phyloP scores from a whole-genome alignment of 2,797 vertebrate species.

The Tiaroga cobitis region DNA sequence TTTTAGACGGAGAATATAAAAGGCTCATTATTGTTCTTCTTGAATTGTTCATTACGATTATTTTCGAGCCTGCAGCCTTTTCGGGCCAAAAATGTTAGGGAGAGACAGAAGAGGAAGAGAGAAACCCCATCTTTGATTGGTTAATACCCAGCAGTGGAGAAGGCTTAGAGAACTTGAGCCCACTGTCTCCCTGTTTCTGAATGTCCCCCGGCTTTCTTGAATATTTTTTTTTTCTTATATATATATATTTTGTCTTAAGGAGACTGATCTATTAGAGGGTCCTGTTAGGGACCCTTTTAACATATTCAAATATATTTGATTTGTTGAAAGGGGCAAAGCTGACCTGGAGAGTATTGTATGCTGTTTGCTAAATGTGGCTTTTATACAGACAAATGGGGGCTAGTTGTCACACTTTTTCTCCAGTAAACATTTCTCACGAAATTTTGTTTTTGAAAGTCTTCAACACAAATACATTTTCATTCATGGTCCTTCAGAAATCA shows the following conservation, averaged over 20 bases:
- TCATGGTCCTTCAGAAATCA: background rate
- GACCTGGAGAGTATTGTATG: constrained; percentile 22
- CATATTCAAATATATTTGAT: constrained; percentile 61
- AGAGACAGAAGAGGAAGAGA: constrained; percentile 39
- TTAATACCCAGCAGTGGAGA: constrained; percentile 57
- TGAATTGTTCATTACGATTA: constrained; percentile 72
- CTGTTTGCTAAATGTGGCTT: background rate
- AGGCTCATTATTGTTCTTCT: constrained; percentile 72
- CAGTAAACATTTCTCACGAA: background rate
- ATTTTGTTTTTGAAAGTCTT: background rate
- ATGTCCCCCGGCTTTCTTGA: constrained; percentile 54
- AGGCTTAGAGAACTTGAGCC: constrained; percentile 48
- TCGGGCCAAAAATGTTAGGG: constrained; percentile 57
- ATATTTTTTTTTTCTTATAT: constrained; percentile 7
- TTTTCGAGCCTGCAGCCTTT: constrained; percentile 69
- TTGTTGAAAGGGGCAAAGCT: constrained; percentile 53
- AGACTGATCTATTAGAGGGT: constrained; percentile 45
- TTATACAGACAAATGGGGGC: background rate
- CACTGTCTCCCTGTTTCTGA: constrained; percentile 25
- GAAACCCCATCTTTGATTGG: constrained; percentile 53
- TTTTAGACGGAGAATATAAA: constrained; percentile 70
- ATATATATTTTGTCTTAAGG: constrained; percentile 46
- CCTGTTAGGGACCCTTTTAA: constrained; percentile 50
- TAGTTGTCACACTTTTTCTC: background rate
- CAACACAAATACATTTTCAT: background rate